Evolutionary conservation across 2,888 invertebrate genomes (phyloP).

Genomic region (Temnothorax rugatulus): DNA sequence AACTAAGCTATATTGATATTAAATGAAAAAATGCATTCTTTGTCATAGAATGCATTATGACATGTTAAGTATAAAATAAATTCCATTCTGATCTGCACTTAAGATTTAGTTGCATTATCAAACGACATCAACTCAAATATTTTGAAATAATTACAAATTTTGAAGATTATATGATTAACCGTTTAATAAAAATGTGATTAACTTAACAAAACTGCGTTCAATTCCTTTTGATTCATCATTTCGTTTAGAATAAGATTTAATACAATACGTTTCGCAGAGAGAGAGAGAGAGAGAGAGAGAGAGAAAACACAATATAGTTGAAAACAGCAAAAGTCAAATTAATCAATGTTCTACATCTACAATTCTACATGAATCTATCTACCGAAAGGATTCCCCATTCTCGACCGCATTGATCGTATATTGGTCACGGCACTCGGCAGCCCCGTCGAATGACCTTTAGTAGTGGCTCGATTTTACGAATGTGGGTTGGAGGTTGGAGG

Average conservation of each 20-base stretch:
- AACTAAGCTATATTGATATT: neutral
- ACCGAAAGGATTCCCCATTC: slow-evolving; percentile 27
- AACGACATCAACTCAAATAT: neutral
- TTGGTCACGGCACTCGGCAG: slow-evolving; percentile 52
- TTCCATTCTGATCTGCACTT: neutral
- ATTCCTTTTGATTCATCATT: neutral
- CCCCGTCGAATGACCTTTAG: slow-evolving; percentile 65
- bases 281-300: too few species aligned
- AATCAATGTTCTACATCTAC: neutral
- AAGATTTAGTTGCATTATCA: neutral
- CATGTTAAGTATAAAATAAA: neutral
- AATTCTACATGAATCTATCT: neutral
- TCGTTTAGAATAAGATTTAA: neutral
- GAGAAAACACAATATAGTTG: neutral
- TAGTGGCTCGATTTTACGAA: slow-evolving; percentile 68
- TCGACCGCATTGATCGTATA: slow-evolving; percentile 50
- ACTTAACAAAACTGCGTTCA: neutral
- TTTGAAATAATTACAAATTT: neutral
- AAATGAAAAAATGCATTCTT: neutral
- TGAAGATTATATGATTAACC: neutral
- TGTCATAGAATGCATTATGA: neutral
- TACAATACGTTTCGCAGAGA: neutral
- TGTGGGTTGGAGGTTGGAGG: slow-evolving; percentile 66
- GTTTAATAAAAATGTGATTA: neutral
- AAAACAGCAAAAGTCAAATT: neutral